A percentile compares a stretch with the other conserved stretches of the same genome.
These are phyloP conservation scores for Luscinia luscinia DNA, from an alignment of 2,797 vertebrate genomes.

Conservation along the genomic window DNA sequence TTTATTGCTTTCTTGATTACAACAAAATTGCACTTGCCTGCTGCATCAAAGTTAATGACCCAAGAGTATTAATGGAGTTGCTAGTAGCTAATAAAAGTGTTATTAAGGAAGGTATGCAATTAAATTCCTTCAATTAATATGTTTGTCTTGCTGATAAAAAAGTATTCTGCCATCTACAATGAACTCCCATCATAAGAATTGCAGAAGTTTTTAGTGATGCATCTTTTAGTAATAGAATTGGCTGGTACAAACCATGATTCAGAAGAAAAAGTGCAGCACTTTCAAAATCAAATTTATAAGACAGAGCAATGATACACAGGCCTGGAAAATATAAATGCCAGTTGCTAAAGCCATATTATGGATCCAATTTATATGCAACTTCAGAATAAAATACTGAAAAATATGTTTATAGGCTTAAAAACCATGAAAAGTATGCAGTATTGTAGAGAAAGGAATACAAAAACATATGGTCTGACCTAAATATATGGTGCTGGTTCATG, in stretches of 20 bases:
- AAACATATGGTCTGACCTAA: background rate
- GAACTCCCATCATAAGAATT: background rate
- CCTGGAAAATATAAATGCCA: background rate
- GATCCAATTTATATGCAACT: background rate
- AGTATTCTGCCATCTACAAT: background rate
- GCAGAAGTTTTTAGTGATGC: background rate
- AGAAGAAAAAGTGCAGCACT: background rate
- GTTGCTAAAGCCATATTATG: background rate
- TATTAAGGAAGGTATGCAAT: background rate
- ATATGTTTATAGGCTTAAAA: background rate
- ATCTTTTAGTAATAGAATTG: background rate
- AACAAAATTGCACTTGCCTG: background rate
- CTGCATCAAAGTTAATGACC: conserved; percentile 29
- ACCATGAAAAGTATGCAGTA: background rate
- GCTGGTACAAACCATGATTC: background rate
- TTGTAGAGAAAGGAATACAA: background rate
- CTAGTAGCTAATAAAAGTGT: background rate
- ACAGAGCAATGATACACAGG: background rate
- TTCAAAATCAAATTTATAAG: background rate
- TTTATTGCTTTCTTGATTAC: conserved; percentile 10
- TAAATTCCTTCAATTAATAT: background rate
- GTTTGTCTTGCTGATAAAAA: background rate
- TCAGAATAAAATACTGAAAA: background rate
- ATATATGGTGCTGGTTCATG: background rate
- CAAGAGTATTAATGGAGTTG: background rate